A percentile compares a stretch with the other conserved stretches of the same genome.
Evolutionary conservation across 2,888 invertebrate species (phyloP).

Genomic region (Acanthosoma haemorrhoidale): DNA sequence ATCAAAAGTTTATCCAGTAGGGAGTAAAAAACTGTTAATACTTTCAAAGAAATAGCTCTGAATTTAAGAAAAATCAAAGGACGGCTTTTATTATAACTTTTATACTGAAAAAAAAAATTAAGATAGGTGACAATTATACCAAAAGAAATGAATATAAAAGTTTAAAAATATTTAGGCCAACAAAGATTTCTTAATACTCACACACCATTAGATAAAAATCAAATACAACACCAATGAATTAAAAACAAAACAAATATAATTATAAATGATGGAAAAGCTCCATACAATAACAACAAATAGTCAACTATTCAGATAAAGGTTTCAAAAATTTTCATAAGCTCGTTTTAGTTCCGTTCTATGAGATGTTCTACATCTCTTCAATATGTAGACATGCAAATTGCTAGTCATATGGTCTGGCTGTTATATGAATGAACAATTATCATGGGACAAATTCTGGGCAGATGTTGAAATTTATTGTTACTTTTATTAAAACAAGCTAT

Average conservation of each 20-base stretch:
- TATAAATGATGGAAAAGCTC: background rate
- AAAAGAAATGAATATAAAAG: background rate
- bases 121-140: background rate
- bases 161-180: background rate
- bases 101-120: background rate
- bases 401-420: background rate
- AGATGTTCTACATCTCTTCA: background rate
- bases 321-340: slow-evolving; percentile 6
- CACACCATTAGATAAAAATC: background rate
- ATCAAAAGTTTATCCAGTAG: background rate
- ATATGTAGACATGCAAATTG: background rate
- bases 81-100: background rate
- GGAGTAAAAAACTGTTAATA: background rate
- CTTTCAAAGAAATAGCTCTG: background rate
- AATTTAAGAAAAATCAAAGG: background rate
- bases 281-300: slow-evolving; percentile 7
- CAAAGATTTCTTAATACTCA: background rate
- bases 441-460: slow-evolving; percentile 1
- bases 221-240: background rate
- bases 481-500: too few relatives aligned
- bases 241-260: background rate
- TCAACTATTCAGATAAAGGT: background rate
- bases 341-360: background rate
- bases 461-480: too few relatives aligned
- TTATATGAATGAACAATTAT: slow-evolving; percentile 6